A percentile compares a stretch with the other conserved stretches of the same genome.
Evolutionary conservation across 2,888 invertebrate species (phyloP).

Genomic region (Platycnemis pennipes): DNA sequence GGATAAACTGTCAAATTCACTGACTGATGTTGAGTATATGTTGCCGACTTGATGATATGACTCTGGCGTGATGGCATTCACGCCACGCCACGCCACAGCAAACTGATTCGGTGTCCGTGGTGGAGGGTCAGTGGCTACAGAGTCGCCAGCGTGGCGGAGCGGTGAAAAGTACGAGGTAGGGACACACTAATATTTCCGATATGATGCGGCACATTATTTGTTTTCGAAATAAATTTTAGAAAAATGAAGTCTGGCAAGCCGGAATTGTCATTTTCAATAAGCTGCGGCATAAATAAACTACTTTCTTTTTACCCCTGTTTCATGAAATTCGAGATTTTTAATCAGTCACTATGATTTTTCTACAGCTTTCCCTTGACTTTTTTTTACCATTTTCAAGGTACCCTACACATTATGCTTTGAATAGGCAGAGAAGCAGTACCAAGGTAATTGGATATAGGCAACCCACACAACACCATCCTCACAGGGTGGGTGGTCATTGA

Average conservation of each 20-base stretch:
- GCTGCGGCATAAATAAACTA: neutral
- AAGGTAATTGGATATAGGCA: slow-evolving; percentile 69
- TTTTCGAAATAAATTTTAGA: no score
- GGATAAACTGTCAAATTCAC: no score
- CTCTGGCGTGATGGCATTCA: no score
- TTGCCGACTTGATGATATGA: no score
- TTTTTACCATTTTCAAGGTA: neutral
- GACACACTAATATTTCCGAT: no score
- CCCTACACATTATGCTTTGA: neutral
- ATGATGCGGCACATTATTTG: no score
- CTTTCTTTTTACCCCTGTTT: neutral
- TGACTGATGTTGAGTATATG: no score
- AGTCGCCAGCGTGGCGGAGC: no score
- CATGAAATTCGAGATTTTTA: neutral
- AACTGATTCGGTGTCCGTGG: no score
- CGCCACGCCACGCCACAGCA: no score
- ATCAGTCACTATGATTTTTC: neutral
- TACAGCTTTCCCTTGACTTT: neutral
- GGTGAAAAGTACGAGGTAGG: no score
- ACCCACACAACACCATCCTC: neutral
- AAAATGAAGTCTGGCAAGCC: neutral
- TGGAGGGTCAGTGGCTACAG: no score
- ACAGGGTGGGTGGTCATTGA: neutral
- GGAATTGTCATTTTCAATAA: neutral
- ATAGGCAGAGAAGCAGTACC: neutral